A percentile compares a stretch with the other conserved stretches of the same genome.
Evolutionary conservation across 2,797 vertebrate species (phyloP).

Genomic region (Danio albolineatus): DNA sequence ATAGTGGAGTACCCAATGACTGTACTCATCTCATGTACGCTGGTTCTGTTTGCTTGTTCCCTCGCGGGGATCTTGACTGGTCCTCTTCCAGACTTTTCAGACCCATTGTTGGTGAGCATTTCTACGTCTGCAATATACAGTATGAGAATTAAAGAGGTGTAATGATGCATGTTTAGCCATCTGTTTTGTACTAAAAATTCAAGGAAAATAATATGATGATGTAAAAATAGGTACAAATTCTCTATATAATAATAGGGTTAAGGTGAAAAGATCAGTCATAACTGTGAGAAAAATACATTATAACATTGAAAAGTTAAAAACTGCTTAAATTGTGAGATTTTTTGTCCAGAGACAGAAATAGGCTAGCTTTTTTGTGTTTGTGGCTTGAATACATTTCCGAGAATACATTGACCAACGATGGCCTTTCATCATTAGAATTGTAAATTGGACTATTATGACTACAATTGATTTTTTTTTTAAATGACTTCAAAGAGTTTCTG

Average conservation of each 20-base stretch:
- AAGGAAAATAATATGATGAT: background rate
- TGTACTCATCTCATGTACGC: constrained; percentile 81
- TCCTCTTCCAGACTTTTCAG: constrained; percentile 91
- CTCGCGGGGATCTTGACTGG: constrained; percentile 87
- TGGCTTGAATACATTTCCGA: constrained; percentile 24
- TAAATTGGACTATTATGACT: constrained; percentile 31
- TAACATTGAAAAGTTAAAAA: too few species aligned
- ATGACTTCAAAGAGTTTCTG: constrained; percentile 39
- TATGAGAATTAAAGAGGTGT: background rate
- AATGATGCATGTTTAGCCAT: background rate
- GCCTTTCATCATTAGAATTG: constrained; percentile 19
- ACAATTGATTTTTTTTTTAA: constrained; percentile 38
- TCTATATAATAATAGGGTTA: background rate
- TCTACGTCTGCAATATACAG: constrained; percentile 3
- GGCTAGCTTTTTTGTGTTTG: background rate
- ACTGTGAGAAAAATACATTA: background rate
- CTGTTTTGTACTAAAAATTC: background rate
- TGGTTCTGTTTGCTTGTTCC: constrained; percentile 83
- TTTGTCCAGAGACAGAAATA: background rate
- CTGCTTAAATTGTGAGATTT: background rate
- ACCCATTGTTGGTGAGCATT: constrained; percentile 88
- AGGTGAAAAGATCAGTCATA: background rate
- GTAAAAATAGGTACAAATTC: background rate
- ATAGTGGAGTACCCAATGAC: constrained; percentile 88
- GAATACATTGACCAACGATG: constrained; percentile 9